Evolutionary conservation across 1,140 invertebrate genomes (phyloP).

Genomic region (Steinernema feltiae): DNA sequence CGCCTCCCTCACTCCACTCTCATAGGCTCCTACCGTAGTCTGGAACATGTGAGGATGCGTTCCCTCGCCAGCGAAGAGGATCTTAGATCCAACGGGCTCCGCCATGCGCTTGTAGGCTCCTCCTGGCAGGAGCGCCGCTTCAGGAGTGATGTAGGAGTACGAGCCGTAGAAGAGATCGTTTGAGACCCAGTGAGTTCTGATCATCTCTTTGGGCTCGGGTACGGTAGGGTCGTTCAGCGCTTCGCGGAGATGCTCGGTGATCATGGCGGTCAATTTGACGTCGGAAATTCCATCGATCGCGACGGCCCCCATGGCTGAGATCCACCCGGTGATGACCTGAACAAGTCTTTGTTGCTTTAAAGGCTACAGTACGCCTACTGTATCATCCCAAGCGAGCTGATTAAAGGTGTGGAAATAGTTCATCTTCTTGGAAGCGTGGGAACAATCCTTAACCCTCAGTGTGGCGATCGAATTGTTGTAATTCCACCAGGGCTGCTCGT

Average conservation of each 20-base stretch:
- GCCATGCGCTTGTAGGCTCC: conserved; percentile 9
- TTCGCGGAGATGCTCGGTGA: not conserved
- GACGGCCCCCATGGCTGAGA: not conserved
- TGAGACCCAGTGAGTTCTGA: conserved; percentile 17
- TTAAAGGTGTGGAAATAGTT: not conserved
- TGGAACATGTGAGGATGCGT: not conserved
- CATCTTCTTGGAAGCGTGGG: not conserved
- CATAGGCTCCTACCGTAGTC: not conserved
- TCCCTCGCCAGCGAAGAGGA: conserved; percentile 4
- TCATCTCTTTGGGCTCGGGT: not conserved
- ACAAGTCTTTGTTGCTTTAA: not conserved
- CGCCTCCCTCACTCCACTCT: not conserved
- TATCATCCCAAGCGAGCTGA: not conserved
- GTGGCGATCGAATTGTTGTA: conserved; percentile 1
- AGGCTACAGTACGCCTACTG: not conserved
- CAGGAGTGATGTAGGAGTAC: conserved; percentile 20
- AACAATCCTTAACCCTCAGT: not conserved
- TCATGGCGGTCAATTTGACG: not conserved
- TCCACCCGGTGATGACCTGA: not conserved
- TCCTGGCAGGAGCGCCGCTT: not conserved
- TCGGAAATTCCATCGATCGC: not conserved
- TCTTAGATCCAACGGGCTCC: not conserved
- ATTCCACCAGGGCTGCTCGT: not conserved
- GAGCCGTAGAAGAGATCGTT: not conserved
- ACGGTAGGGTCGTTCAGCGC: not conserved